Conservation (phyloP, 2,113 vertebrate genomes). For the Oxygymnocypris stewartii region DNA sequence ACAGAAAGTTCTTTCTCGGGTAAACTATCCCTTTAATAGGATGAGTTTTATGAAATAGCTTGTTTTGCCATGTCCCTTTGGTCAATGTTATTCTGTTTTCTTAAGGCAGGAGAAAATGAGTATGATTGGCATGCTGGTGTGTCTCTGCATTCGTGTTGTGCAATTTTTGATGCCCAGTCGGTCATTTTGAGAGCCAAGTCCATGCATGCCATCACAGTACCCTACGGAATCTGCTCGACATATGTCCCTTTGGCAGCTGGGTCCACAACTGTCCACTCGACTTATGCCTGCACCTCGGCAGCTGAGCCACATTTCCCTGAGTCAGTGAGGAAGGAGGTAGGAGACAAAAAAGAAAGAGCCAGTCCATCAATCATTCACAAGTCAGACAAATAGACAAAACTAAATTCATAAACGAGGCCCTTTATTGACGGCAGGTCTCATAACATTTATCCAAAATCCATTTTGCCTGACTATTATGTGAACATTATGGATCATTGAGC, state of each 20-base stretch:
- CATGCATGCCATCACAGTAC: slow-evolving; percentile 37
- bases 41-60: background rate
- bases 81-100: background rate
- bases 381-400: slow-evolving; percentile 50
- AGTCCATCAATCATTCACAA: slow-evolving; percentile 37
- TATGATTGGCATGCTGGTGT: slow-evolving; percentile 31
- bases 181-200: slow-evolving; percentile 41
- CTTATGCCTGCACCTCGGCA: slow-evolving; percentile 36
- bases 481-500: slow-evolving; percentile 61
- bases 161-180: slow-evolving; percentile 30
- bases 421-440: slow-evolving; percentile 56
- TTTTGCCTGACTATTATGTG: slow-evolving; percentile 58
- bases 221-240: slow-evolving; percentile 52
- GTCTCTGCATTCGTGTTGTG: slow-evolving; percentile 35
- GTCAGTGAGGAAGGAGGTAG: slow-evolving; percentile 9
- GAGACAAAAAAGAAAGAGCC: slow-evolving; percentile 38
- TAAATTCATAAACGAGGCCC: slow-evolving; percentile 60
- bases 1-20: background rate
- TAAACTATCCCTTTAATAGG: background rate
- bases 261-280: slow-evolving; percentile 51
- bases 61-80: background rate
- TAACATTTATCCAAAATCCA: slow-evolving; percentile 64
- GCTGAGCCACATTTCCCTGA: slow-evolving; percentile 51
- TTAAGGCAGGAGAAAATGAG: slow-evolving; percentile 24
- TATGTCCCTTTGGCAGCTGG: slow-evolving; percentile 56